These are phyloP conservation scores for Drosophila flavopinicola DNA, from an alignment of 2,888 invertebrate species.

Conservation along the genomic window DNA sequence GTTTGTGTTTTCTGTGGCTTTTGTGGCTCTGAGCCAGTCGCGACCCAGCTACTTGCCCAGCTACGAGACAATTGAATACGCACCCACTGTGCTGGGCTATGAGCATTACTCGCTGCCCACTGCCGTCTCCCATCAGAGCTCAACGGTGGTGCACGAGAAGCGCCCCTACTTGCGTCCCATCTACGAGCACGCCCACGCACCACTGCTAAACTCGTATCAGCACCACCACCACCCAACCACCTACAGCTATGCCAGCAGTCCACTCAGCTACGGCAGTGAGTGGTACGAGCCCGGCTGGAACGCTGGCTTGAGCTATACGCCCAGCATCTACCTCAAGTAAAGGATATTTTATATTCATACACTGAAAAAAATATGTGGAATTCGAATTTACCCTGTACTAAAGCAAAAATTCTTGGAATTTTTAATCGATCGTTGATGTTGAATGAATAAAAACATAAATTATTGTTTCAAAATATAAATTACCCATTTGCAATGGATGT, in stretches of 20 bases:
- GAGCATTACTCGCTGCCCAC: conserved; percentile 73
- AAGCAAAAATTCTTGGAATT: no score
- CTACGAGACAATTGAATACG: conserved; percentile 74
- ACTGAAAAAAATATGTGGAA: no score
- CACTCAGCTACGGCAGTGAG: conserved; percentile 52
- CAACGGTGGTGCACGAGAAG: conserved; percentile 83
- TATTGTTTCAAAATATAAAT: no score
- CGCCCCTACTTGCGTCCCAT: conserved; percentile 82
- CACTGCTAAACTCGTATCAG: conserved; percentile 64
- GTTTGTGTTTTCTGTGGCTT: conserved; percentile 33
- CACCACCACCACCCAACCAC: conserved; percentile 55
- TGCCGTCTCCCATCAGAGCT: conserved; percentile 82
- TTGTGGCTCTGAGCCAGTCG: conserved; percentile 46
- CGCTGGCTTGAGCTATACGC: conserved; percentile 48
- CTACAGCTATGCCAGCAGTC: conserved; percentile 51
- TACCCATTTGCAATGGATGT: no score
- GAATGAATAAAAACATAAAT: no score
- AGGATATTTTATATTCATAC: not conserved
- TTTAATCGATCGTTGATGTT: no score
- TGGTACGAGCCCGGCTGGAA: conserved; percentile 67
- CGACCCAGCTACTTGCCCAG: conserved; percentile 76
- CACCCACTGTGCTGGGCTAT: conserved; percentile 80
- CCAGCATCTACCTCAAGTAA: conserved; percentile 65
- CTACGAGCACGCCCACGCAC: conserved; percentile 66
- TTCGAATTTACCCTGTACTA: no score